Evolutionary conservation across 2,113 vertebrate genomes (phyloP).

Genomic region (Sturnus vulgaris): DNA sequence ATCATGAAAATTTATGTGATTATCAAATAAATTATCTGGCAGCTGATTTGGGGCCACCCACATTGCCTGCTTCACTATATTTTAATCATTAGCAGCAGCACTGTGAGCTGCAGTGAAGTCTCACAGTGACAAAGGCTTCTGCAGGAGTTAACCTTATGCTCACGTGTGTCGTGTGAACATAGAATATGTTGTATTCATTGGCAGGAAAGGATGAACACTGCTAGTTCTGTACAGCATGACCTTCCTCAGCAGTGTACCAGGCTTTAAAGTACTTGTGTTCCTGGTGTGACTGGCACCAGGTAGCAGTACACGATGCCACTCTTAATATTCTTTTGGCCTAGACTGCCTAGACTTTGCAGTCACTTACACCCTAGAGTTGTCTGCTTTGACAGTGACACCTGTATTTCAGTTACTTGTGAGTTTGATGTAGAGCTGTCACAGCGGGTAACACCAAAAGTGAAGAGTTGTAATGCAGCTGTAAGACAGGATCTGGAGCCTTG

Average conservation of each 20-base stretch:
- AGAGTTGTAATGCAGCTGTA: neutral
- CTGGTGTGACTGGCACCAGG: neutral
- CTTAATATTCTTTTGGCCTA: neutral
- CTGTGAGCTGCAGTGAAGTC: neutral
- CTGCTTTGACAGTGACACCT: neutral
- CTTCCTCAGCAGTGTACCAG: neutral
- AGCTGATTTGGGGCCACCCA: neutral
- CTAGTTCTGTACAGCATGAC: neutral
- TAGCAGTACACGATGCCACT: accelerated
- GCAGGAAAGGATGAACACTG: neutral
- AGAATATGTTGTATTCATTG: neutral
- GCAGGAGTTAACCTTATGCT: neutral
- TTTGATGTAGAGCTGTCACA: neutral
- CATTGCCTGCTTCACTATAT: neutral
- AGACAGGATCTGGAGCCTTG: neutral
- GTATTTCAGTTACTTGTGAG: neutral
- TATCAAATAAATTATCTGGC: neutral
- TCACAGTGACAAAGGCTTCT: neutral
- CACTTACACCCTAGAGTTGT: neutral
- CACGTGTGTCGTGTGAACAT: neutral
- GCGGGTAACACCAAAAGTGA: neutral
- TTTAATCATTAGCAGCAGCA: neutral
- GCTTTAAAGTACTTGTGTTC: neutral
- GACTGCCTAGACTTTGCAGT: neutral
- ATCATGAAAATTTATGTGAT: neutral